These are phyloP conservation scores for Solenodon paradoxus DNA, from an alignment of 2,113 vertebrate species.

Conservation along the genomic window DNA sequence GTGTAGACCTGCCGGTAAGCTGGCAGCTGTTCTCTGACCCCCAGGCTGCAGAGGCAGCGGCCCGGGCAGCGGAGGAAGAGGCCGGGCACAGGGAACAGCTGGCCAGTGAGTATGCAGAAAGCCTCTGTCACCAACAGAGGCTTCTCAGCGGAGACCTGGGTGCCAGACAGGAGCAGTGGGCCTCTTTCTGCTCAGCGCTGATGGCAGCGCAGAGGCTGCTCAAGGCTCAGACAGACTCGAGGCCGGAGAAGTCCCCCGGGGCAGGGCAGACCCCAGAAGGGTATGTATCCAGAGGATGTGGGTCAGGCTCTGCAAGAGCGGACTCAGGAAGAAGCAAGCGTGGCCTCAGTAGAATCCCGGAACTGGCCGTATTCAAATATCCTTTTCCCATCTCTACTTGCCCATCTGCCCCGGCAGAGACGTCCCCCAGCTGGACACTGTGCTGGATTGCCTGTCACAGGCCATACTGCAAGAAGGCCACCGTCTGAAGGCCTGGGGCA, in stretches of 20 bases:
- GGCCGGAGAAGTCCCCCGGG: not conserved
- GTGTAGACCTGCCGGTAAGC: not conserved
- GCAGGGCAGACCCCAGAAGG: not conserved
- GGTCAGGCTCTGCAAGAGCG: not conserved
- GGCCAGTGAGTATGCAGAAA: slow-evolving; percentile 81
- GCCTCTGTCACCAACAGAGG: slow-evolving; percentile 83
- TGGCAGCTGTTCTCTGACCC: not conserved
- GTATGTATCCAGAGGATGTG: slow-evolving; percentile 18
- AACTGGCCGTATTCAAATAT: not conserved
- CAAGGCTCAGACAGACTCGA: slow-evolving; percentile 15
- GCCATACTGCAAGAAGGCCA: slow-evolving; percentile 84
- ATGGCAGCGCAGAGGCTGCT: slow-evolving; percentile 67
- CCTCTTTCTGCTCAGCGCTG: slow-evolving; percentile 71
- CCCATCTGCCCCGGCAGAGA: slow-evolving; percentile 46
- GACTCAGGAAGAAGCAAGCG: fast-evolving
- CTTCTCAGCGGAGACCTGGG: slow-evolving; percentile 77
- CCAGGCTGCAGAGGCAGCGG: slow-evolving; percentile 43
- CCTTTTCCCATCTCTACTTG: not conserved
- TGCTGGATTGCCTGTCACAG: slow-evolving; percentile 80
- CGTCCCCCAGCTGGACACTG: slow-evolving; percentile 60
- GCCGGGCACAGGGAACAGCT: slow-evolving; percentile 78
- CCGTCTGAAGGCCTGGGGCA: slow-evolving; percentile 85
- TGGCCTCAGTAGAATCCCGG: not conserved
- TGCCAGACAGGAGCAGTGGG: slow-evolving; percentile 78
- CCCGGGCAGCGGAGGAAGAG: slow-evolving; percentile 84